A percentile compares a stretch with the other conserved stretches of the same genome.
phyloP scores from a whole-genome alignment of 2,888 invertebrate species.

The Ochropacha duplaris region DNA sequence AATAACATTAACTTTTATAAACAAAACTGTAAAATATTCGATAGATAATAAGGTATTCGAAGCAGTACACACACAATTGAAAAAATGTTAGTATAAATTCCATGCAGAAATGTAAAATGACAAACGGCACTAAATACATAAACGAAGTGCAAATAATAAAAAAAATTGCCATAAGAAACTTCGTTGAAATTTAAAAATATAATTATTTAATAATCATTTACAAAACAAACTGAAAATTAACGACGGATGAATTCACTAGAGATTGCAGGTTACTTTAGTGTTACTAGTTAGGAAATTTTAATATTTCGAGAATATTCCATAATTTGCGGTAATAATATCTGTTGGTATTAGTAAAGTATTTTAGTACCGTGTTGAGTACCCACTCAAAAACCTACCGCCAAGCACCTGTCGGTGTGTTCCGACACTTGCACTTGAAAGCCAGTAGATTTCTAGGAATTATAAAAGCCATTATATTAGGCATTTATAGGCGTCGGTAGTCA shows the following conservation, averaged over 20 bases:
- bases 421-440: too few species aligned
- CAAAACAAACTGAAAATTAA: not conserved
- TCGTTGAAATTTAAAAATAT: not conserved
- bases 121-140: not conserved
- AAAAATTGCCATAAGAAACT: not conserved
- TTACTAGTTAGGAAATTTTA: not conserved
- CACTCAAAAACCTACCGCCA: too few species aligned
- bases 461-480: too few species aligned
- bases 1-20: constrained; percentile 1
- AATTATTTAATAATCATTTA: not conserved
- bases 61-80: not conserved
- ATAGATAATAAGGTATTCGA: not conserved
- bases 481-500: too few species aligned
- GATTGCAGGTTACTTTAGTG: not conserved
- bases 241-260: not conserved
- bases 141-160: not conserved
- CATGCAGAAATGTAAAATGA: not conserved
- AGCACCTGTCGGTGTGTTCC: too few species aligned
- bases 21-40: not conserved
- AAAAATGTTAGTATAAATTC: not conserved
- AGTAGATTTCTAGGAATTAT: too few species aligned
- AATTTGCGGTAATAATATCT: too few species aligned
- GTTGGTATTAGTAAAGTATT: too few species aligned
- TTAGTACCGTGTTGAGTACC: too few species aligned
- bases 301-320: too few species aligned